A percentile compares a stretch with the other conserved stretches of the same genome.
phyloP scores from a whole-genome alignment of 2,797 vertebrate genomes.

The Pangasius mekongensis region DNA sequence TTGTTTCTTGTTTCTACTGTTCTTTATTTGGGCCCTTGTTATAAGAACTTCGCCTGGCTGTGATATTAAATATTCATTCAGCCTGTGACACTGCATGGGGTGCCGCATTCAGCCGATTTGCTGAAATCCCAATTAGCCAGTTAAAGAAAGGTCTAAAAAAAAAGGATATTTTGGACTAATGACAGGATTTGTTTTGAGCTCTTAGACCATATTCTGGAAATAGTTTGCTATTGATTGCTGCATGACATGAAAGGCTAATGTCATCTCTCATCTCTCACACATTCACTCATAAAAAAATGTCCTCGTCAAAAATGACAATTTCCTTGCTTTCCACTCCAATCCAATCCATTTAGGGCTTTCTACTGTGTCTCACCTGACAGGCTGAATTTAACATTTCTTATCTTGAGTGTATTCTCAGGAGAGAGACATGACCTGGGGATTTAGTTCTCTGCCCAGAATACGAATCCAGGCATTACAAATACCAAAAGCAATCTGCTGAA shows the following conservation, averaged over 20 bases:
- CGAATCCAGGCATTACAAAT: constrained; percentile 34
- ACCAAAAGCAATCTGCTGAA: not conserved
- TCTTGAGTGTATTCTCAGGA: constrained; percentile 13
- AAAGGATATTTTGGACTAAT: not conserved
- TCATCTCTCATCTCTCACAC: not conserved
- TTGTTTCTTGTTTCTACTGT: not conserved
- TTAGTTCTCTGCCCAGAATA: constrained; percentile 25
- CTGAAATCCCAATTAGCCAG: not conserved
- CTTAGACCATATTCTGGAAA: not conserved
- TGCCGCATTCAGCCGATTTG: not conserved
- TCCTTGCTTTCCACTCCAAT: constrained; percentile 30
- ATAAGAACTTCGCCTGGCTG: not conserved
- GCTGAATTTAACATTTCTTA: constrained; percentile 8
- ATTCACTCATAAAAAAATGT: not conserved
- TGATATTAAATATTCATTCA: constrained; percentile 6
- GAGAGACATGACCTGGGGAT: not conserved
- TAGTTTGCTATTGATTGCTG: not conserved
- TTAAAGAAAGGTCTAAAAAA: not conserved
- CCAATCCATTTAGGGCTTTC: constrained; percentile 10
- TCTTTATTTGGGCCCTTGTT: not conserved
- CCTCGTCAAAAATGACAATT: not conserved
- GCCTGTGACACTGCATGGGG: not conserved
- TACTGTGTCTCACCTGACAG: not conserved
- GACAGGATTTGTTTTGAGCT: not conserved
- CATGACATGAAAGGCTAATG: not conserved